A percentile compares a stretch with the other conserved stretches of the same genome.
phyloP scores from a whole-genome alignment of 2,113 vertebrate genomes.

The cat (Felis catus) region DNA sequence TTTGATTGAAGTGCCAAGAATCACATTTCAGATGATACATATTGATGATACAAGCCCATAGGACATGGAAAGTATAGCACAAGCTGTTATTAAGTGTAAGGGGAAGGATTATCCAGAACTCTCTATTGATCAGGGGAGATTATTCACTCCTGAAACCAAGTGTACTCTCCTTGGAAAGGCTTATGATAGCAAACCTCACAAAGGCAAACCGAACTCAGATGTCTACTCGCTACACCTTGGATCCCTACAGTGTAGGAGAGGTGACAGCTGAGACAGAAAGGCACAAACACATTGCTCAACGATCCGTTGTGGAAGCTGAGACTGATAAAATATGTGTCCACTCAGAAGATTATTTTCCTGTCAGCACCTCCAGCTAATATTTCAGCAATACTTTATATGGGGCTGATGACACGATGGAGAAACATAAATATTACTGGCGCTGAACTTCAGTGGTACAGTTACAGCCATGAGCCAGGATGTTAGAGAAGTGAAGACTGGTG shows the following conservation, averaged over 20 bases:
- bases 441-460: conserved; percentile 90
- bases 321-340: conserved; percentile 87
- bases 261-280: conserved; percentile 81
- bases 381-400: conserved; percentile 89
- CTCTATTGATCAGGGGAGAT: conserved; percentile 86
- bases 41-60: conserved; percentile 84
- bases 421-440: conserved; percentile 82
- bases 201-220: conserved; percentile 57
- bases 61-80: conserved; percentile 86
- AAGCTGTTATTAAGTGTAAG: conserved; percentile 83
- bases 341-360: conserved; percentile 91
- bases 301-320: conserved; percentile 84
- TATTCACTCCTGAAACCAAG: conserved; percentile 80
- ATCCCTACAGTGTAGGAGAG: conserved; percentile 81
- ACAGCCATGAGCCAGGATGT: conserved; percentile 85
- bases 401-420: conserved; percentile 82
- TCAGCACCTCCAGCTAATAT: conserved; percentile 85
- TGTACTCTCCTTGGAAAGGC: conserved; percentile 74
- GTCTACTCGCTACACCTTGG: conserved; percentile 85
- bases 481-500: conserved; percentile 86
- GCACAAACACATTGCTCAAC: conserved; percentile 42
- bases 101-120: conserved; percentile 86
- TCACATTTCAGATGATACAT: conserved; percentile 91
- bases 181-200: background rate
- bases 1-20: conserved; percentile 83